A percentile compares a stretch with the other conserved stretches of the same genome.
These are phyloP conservation scores for Burhinus bistriatus DNA, from an alignment of 2,113 vertebrate species.

Conservation along the genomic window DNA sequence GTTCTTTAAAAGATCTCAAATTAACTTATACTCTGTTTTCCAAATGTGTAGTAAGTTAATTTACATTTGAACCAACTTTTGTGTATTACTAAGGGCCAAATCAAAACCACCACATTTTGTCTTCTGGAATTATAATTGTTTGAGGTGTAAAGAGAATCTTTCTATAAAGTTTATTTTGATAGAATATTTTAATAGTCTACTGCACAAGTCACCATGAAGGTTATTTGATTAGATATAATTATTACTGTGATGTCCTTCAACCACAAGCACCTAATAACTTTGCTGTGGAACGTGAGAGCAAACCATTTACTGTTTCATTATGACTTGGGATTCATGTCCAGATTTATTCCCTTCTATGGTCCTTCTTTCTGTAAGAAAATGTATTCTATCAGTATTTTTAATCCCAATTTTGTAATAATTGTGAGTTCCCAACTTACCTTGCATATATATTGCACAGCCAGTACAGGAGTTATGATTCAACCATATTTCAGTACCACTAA, in stretches of 20 bases:
- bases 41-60: neutral
- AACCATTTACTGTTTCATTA: neutral
- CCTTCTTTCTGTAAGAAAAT: neutral
- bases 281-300: neutral
- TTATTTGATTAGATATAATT: neutral
- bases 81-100: neutral
- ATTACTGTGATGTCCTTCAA: neutral
- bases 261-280: neutral
- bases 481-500: neutral
- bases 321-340: neutral
- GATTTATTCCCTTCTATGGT: neutral
- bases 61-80: neutral
- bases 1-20: neutral
- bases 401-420: neutral
- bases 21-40: neutral
- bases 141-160: neutral
- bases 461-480: neutral
- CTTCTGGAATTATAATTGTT: neutral
- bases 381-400: neutral
- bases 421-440: neutral
- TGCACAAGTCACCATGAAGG: neutral
- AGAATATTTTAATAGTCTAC: neutral
- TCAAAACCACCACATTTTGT: neutral
- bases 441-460: neutral
- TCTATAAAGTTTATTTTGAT: neutral